These are phyloP conservation scores for Musca vetustissima DNA, from an alignment of 1,140 invertebrate genomes.

Conservation along the genomic window DNA sequence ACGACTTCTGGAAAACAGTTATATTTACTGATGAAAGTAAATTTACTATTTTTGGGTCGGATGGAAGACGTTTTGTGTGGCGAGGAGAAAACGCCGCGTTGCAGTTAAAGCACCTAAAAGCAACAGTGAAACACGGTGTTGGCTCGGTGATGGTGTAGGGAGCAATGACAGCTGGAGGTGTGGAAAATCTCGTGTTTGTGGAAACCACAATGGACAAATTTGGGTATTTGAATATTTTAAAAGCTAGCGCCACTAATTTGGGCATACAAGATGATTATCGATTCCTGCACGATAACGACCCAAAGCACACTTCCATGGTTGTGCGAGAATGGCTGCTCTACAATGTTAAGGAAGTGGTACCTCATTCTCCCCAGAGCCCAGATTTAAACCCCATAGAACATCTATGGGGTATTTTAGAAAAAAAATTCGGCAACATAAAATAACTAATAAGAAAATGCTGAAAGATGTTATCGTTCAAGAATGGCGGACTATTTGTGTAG, in stretches of 20 bases:
- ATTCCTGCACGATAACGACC: constrained; percentile 30
- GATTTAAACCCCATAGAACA: constrained; percentile 35
- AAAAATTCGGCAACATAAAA: background rate
- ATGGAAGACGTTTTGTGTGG: too few relatives aligned
- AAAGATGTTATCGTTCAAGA: constrained; percentile 29
- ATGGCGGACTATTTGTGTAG: constrained; percentile 33
- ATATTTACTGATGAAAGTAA: too few relatives aligned
- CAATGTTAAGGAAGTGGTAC: constrained; percentile 27
- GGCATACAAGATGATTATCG: constrained; percentile 1
- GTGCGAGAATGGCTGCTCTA: constrained; percentile 36
- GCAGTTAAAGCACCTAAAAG: too few relatives aligned
- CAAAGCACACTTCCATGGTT: constrained; percentile 40
- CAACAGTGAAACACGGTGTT: too few relatives aligned
- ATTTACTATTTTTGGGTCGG: too few relatives aligned
- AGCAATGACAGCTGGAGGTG: constrained; percentile 27
- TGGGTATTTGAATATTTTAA: constrained; percentile 32
- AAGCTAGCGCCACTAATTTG: constrained; percentile 32
- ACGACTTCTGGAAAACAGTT: too few relatives aligned
- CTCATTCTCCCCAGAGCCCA: constrained; percentile 40
- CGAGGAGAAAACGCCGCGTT: too few relatives aligned
- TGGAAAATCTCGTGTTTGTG: constrained; percentile 38
- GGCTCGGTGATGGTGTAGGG: too few relatives aligned
- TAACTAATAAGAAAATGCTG: constrained; percentile 3
- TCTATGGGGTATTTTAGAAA: constrained; percentile 36
- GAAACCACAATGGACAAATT: constrained; percentile 32